phyloP scores from a whole-genome alignment of 2,113 vertebrate species.

The Rhinopomastus cyanomelas region DNA sequence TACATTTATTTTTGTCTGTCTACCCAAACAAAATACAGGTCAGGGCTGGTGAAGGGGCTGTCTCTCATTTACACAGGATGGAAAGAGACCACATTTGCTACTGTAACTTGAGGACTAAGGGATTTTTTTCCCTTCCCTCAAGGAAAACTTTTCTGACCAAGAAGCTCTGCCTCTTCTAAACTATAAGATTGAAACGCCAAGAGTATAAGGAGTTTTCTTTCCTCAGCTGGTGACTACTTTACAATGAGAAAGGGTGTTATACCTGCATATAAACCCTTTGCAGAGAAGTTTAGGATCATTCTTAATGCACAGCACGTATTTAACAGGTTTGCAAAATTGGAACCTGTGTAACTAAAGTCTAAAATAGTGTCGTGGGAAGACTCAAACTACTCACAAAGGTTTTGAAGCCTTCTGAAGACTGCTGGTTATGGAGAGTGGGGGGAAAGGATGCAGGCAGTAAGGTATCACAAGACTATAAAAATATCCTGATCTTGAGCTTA shows the following conservation, averaged over 20 bases:
- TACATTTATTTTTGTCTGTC: accelerated
- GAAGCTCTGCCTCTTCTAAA: neutral
- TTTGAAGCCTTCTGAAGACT: neutral
- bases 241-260: neutral
- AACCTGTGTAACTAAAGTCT: neutral
- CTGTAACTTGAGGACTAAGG: neutral
- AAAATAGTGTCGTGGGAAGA: neutral
- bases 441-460: neutral
- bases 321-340: neutral
- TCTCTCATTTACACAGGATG: neutral
- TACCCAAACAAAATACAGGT: neutral
- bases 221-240: neutral
- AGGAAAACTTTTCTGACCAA: neutral
- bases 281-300: neutral
- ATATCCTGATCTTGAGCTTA: neutral
- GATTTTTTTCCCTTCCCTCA: neutral
- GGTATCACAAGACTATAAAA: neutral
- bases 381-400: neutral
- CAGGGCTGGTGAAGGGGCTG: neutral
- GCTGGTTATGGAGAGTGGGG: neutral
- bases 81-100: neutral
- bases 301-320: neutral
- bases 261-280: neutral
- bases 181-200: neutral
- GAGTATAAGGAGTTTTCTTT: neutral